A percentile compares a stretch with the other conserved stretches of the same genome.
Evolutionary conservation across 1,140 invertebrate genomes (phyloP).

Genomic region (Drosophila chauvacae): DNA sequence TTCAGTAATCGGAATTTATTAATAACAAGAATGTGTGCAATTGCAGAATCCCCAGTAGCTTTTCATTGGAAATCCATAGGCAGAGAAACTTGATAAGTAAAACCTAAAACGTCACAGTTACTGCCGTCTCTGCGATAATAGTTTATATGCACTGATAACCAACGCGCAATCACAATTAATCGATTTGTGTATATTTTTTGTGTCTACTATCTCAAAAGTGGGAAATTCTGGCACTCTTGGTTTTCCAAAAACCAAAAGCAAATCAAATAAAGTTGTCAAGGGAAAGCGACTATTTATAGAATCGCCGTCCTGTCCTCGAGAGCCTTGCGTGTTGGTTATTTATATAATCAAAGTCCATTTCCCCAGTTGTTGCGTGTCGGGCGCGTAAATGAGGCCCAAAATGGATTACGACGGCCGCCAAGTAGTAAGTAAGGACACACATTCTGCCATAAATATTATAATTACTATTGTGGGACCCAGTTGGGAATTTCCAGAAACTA

Average conservation of each 20-base stretch:
- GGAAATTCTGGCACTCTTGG: conserved; percentile 35
- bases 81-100: conserved; percentile 13
- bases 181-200: conserved; percentile 33
- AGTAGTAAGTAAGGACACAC: conserved; percentile 3
- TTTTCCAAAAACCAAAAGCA: conserved; percentile 13
- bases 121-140: not conserved
- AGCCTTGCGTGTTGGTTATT: conserved; percentile 58
- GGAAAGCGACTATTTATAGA: conserved; percentile 29
- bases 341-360: conserved; percentile 49
- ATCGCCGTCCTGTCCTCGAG: conserved; percentile 15
- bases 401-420: conserved; percentile 28
- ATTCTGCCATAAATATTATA: conserved; percentile 14
- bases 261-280: conserved; percentile 9
- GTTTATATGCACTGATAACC: conserved; percentile 23
- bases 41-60: conserved; percentile 10
- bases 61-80: conserved; percentile 3
- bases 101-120: conserved; percentile 16
- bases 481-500: conserved; percentile 37
- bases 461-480: conserved; percentile 28
- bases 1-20: not conserved
- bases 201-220: conserved; percentile 15
- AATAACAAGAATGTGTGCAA: not conserved
- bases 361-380: conserved; percentile 18
- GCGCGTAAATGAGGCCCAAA: conserved; percentile 34
- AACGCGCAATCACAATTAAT: conserved; percentile 29